These are phyloP conservation scores for Temnothorax nylanderi DNA, from an alignment of 1,140 invertebrate species.

Conservation along the genomic window DNA sequence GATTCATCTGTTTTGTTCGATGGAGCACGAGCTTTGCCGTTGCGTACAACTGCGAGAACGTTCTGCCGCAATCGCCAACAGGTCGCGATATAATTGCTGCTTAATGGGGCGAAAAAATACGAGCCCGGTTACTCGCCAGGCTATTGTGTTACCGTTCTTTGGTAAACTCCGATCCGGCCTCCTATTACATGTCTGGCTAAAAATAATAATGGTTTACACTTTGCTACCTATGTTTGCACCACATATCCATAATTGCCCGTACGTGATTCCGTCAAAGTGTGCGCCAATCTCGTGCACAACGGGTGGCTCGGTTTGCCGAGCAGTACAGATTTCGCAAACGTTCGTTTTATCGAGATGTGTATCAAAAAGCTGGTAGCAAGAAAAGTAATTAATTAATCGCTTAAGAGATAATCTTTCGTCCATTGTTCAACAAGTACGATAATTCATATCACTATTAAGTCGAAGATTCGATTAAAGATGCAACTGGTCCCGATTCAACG, in stretches of 20 bases:
- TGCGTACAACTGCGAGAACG: slow-evolving; percentile 9
- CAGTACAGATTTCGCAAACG: not conserved
- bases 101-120: slow-evolving; percentile 52
- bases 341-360: not conserved
- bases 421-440: not conserved
- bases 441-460: not conserved
- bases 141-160: slow-evolving; percentile 69
- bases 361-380: not conserved
- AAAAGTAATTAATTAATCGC: not conserved
- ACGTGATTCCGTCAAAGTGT: slow-evolving; percentile 53
- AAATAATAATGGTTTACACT: slow-evolving; percentile 82
- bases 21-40: not conserved
- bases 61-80: not conserved
- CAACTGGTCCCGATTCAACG: not conserved
- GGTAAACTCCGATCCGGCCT: slow-evolving; percentile 63
- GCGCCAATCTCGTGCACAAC: slow-evolving; percentile 61
- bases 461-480: not conserved
- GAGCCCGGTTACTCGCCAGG: slow-evolving; percentile 9
- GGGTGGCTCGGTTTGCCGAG: slow-evolving; percentile 59
- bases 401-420: not conserved
- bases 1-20: slow-evolving; percentile 27
- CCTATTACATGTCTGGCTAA: slow-evolving; percentile 76
- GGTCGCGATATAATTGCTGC: slow-evolving; percentile 56
- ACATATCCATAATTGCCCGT: slow-evolving; percentile 68
- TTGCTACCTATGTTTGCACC: slow-evolving; percentile 80